These are phyloP conservation scores for Hydrotaea diabolus DNA, from an alignment of 2,888 invertebrate species.

Conservation along the genomic window DNA sequence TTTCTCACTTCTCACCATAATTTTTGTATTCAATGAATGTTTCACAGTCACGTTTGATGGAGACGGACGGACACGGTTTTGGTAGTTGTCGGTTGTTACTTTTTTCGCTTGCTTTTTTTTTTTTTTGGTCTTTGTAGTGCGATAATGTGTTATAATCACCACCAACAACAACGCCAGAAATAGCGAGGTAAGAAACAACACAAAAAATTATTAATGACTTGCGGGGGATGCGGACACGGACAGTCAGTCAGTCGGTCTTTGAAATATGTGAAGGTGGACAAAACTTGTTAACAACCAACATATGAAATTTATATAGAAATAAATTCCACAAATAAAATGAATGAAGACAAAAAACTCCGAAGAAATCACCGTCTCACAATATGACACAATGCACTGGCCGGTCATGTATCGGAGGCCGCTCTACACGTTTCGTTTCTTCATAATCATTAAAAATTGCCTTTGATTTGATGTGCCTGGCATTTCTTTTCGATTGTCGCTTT, in stretches of 20 bases:
- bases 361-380: background rate
- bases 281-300: slow-evolving; percentile 50
- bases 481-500: background rate
- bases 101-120: background rate
- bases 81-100: background rate
- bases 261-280: slow-evolving; percentile 58
- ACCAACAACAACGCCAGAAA: background rate
- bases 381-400: slow-evolving; percentile 22
- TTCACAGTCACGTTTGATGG: slow-evolving; percentile 59
- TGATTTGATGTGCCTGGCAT: slow-evolving; percentile 1
- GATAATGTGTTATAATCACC: slow-evolving; percentile 39
- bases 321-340: background rate
- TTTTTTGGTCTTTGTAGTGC: background rate
- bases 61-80: slow-evolving; percentile 6
- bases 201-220: slow-evolving; percentile 24
- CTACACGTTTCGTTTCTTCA: background rate
- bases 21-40: slow-evolving; percentile 32
- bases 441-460: slow-evolving; percentile 24
- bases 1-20: background rate
- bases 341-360: too few relatives aligned
- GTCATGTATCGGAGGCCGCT: background rate
- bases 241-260: background rate
- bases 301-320: slow-evolving; percentile 1
- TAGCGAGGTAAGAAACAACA: background rate
- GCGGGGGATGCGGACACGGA: slow-evolving; percentile 30